A percentile compares a stretch with the other conserved stretches of the same genome.
Conservation (phyloP, 2,888 invertebrate genomes). For the Julus scandinavius region DNA sequence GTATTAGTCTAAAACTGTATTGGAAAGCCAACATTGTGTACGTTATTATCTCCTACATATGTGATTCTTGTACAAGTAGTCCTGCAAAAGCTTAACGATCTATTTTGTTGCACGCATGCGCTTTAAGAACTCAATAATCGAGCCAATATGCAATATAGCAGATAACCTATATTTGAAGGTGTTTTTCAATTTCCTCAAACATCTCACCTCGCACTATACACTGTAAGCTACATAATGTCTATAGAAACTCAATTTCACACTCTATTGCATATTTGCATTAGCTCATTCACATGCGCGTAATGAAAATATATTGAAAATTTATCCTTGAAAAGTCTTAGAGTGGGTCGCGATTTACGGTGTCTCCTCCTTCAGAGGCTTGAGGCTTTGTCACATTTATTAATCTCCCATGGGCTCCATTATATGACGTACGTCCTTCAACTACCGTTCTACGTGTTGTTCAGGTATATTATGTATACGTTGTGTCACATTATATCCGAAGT, state of each 20-base stretch:
- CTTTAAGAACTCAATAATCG: neutral
- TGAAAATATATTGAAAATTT: neutral
- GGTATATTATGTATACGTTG: too few species aligned
- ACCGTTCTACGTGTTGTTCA: neutral
- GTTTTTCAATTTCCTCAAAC: neutral
- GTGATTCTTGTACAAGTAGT: neutral
- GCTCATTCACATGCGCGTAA: slow-evolving; percentile 4
- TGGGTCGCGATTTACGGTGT: neutral
- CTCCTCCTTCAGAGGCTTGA: neutral
- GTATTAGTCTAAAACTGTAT: too few species aligned
- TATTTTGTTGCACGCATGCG: neutral
- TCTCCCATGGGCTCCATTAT: slow-evolving; percentile 28
- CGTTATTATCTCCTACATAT: neutral
- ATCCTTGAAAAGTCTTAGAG: slow-evolving; percentile 7
- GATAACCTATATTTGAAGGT: neutral
- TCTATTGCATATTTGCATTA: neutral
- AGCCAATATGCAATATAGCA: neutral
- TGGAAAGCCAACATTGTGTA: neutral
- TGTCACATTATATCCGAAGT: neutral
- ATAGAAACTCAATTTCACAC: slow-evolving; percentile 14
- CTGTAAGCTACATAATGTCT: neutral
- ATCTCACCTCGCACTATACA: neutral
- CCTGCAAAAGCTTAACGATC: neutral
- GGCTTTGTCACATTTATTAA: slow-evolving; percentile 1
- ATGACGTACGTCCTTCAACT: slow-evolving; percentile 22